Base-by-base conservation (phyloP, 1,140 invertebrate genomes). In the Eubasilissa regina region DNA sequence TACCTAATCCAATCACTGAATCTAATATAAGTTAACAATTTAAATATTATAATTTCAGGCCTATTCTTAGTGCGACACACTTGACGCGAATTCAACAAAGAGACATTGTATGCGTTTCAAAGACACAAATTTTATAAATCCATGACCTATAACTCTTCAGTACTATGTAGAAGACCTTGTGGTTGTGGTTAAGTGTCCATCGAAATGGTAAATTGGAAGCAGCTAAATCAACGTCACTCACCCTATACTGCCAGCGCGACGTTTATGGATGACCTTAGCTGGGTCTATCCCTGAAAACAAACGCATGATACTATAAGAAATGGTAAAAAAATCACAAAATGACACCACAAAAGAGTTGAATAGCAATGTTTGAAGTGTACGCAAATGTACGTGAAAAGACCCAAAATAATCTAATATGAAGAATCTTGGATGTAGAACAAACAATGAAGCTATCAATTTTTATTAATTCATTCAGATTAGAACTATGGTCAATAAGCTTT, bases 191-290 rank as follows among this genome's bases (percentile, higher is more conserved):
- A 35, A 35, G 25, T 35, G 6, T 35, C 25, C 25, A 35, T 35
- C 25, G 6, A 35, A 35, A 19, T 58, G 17, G 17, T 19, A 58
- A 58, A 58, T 21, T 21, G 17, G 3, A 21, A 12, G 12, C 17
- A 58, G 21, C 11, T 15, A 21, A 58, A 25, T 64, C 13, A 43
- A 44, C n/a, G 15, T 66, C 35, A 85, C 87, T 88, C 83, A 89
- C 88, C 88, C 88, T 87, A 89, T 86, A 88, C 88, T 89, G 84
- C 87, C 88, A 85, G 88, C 88, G 83, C 87, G 87, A 87, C 88
- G 88, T 86, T 89, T 89, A 86, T 89, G 87, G 87, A 89, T 87
- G 86, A 89, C 88, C 86, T 89, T 89, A 85, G 88, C 85, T 88
- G 88, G 88, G 87, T 89, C 88, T 89, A 87, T 87, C 88, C 87